These are phyloP conservation scores for Eupristina koningsbergeri DNA, from an alignment of 1,140 invertebrate species.

Conservation along the genomic window DNA sequence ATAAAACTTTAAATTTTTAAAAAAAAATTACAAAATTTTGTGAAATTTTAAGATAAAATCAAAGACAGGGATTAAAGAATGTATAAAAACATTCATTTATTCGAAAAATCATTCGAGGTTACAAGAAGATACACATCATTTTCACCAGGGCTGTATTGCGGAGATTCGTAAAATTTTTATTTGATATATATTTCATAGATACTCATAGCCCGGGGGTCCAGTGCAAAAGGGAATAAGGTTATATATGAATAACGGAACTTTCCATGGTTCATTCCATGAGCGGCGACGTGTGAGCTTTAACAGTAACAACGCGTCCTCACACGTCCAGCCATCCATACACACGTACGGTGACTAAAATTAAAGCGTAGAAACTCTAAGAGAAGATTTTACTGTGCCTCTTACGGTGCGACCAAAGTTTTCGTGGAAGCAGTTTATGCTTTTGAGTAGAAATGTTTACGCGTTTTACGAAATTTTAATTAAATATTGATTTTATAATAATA, in stretches of 20 bases:
- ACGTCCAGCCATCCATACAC: too few species aligned
- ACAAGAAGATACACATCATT: background rate
- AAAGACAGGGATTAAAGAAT: background rate
- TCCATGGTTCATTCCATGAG: background rate
- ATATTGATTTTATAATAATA: too few species aligned
- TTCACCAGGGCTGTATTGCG: background rate
- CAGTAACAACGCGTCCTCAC: background rate
- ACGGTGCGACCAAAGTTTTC: background rate
- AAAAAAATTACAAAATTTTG: background rate
- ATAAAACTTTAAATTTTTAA: too few species aligned
- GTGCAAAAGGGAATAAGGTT: conserved; percentile 23
- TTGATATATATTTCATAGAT: background rate
- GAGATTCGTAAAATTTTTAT: conserved; percentile 21
- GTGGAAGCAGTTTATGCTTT: background rate
- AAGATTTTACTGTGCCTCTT: background rate
- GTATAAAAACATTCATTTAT: background rate
- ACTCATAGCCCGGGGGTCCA: background rate
- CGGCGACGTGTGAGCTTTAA: background rate
- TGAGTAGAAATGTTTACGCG: background rate
- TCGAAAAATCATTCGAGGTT: background rate
- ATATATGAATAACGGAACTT: background rate
- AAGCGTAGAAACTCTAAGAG: conserved; percentile 12
- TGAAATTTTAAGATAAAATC: background rate
- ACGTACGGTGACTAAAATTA: conserved; percentile 17
- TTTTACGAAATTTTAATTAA: background rate